Base-by-base conservation (phyloP, 2,888 invertebrate genomes). In the Xestoiulus laeticollis region DNA sequence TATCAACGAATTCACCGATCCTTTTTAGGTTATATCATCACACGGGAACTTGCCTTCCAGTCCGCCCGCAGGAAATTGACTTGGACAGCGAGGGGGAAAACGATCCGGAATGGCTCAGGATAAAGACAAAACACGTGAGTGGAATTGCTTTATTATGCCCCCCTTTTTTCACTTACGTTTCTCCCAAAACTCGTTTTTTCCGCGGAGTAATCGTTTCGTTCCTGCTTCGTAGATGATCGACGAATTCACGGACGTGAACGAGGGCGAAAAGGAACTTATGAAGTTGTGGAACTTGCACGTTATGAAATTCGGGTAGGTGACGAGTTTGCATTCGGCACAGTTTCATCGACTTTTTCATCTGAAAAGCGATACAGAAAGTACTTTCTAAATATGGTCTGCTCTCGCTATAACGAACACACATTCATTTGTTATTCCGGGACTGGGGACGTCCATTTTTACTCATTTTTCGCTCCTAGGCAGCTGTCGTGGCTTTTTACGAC, bases 211-310 rank as follows among this genome's bases (percentile, higher is more conserved):
- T 53, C 32, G 59, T 68, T 22, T 22, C 22, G 22, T 85, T 88
- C 89, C 87, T 87, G 87, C 89, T 90, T 26, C n/a, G n/a, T 89
- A 93, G 96, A 98, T 99, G 98, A 98, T 99, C 87, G 98, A 99
- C 91, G 99, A 99, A 91, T 99, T 99, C 92, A 98, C 98, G 0
- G 99, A 99, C 92, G 99, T 99, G n/a, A 99, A 99, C 92, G 98
- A 97, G 91, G 98, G 98, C 0, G 99, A 99, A 92, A 99, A 99
- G 91, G 98, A 98, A 91, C 93, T 99, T 83, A 99, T 99, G 98
- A 99, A 98, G 92, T 95, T 99, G 95, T 99, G 99, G 99, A 99
- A 99, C 92, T 93, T 98, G 10, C 98, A 99, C 92, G 96, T 98
- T 14, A 98, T 99, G 98, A 97, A 96, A 91, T 94, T 96, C 91